Evolutionary conservation across 2,797 vertebrate genomes (phyloP).

Genomic region (Lepilemur ruficaudatus): DNA sequence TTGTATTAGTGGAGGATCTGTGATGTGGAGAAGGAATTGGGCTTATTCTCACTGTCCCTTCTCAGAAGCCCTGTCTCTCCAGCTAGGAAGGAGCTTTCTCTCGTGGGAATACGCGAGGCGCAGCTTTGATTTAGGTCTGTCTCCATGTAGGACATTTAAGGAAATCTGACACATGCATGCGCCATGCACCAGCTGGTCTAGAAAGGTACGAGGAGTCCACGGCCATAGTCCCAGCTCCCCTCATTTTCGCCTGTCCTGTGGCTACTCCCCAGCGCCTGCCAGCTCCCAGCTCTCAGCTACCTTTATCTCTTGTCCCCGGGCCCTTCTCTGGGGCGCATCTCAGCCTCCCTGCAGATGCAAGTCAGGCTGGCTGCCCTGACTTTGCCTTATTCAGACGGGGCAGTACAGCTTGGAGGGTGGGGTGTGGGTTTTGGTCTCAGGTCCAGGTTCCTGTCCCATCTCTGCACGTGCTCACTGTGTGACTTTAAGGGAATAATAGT

Average conservation of each 20-base stretch:
- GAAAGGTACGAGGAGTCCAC: not conserved
- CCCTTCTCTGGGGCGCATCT: accelerated
- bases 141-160: not conserved
- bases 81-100: conserved; percentile 47
- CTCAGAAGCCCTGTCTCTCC: conserved; percentile 27
- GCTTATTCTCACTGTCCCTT: not conserved
- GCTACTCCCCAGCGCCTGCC: too few relatives aligned
- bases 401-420: not conserved
- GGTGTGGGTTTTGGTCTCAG: accelerated
- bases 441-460: not conserved
- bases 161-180: not conserved
- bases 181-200: not conserved
- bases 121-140: not conserved
- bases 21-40: conserved; percentile 29
- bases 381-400: not conserved
- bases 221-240: not conserved
- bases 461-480: not conserved
- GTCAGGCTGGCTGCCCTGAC: accelerated
- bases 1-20: conserved; percentile 38
- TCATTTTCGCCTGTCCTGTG: accelerated
- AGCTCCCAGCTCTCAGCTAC: accelerated
- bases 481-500: not conserved
- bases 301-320: not conserved
- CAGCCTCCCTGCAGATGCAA: not conserved
- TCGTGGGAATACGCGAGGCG: conserved; percentile 59